Evolutionary conservation across 2,888 invertebrate genomes (phyloP).

Genomic region (Morpho achilles): DNA sequence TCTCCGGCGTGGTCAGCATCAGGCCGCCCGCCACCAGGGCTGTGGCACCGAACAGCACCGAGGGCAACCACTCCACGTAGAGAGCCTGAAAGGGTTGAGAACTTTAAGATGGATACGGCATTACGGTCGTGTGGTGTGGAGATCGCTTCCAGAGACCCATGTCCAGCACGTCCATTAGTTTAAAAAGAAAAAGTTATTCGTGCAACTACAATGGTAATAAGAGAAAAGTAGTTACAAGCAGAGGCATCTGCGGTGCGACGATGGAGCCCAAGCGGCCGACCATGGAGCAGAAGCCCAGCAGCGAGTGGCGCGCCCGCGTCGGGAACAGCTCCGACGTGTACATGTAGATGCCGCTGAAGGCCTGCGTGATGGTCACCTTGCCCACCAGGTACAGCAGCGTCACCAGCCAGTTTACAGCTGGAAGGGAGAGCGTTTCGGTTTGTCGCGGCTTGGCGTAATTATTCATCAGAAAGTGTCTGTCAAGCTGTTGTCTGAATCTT

Average conservation of each 20-base stretch:
- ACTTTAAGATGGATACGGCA: no score
- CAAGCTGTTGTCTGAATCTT: no score
- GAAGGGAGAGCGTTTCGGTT: background rate
- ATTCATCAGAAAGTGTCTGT: no score
- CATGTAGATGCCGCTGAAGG: conserved; percentile 84
- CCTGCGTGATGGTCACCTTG: conserved; percentile 83
- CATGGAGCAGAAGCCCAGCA: conserved; percentile 86
- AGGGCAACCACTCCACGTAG: conserved; percentile 74
- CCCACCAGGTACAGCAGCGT: conserved; percentile 79
- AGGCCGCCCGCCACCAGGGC: conserved; percentile 77
- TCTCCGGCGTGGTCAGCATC: conserved; percentile 81
- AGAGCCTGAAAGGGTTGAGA: conserved; percentile 53
- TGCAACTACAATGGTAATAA: no score
- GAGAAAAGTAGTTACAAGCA: conserved; percentile 66
- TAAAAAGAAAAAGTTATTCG: no score
- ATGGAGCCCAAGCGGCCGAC: conserved; percentile 86
- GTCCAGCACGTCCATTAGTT: no score
- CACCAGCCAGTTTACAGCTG: conserved; percentile 57
- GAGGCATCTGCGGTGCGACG: conserved; percentile 84
- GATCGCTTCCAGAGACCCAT: no score
- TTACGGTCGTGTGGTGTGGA: no score
- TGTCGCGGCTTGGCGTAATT: no score
- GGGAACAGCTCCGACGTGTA: conserved; percentile 88
- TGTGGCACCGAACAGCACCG: conserved; percentile 78
- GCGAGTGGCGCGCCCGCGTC: conserved; percentile 83